Base-by-base conservation (phyloP, 2,797 vertebrate species). In the Fundulus diaphanus region DNA sequence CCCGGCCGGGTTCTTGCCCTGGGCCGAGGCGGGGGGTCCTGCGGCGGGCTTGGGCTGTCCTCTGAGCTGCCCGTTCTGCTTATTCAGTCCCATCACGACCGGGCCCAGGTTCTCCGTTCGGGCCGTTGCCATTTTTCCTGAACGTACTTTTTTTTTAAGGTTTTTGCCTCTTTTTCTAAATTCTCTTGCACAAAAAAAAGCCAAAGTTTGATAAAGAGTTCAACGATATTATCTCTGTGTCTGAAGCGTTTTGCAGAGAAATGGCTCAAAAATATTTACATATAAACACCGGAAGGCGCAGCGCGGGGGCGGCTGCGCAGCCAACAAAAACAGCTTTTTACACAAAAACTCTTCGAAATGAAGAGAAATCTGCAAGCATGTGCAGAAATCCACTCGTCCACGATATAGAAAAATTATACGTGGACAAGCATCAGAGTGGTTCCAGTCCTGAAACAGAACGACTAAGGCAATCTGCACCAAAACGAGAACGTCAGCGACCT, bases 341-440 rank as follows among this genome's bases (percentile, higher is more conserved):
- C 90, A 94, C 85, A 90, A 94, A 73, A 89, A 87, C 94, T 95
- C 95, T 96, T 95, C 95, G 83, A 95, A 95, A 95, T 85, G 95
- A 96, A 96, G 95, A 95, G 91, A 96, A 94, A 95, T 93, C 79
- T 94, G 89, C 92, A 94, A 93, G 92, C 90, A 93, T 89, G 88
- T 93, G 93, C 93, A 94, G 92, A 88, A 94, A 94, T 94, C 88
- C 89, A 93, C 93, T 91, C 92, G 93, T 74, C 73, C 91, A 90
- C 90, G 82, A 92, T 95, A 96, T 95, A 96, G 93, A 96, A 95
- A 59, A 95, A 95, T 95, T 94, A 95, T 95, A 95, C 78, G 90
- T 93, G 91, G 90, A 91, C 94, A 93, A 93, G 94, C 93, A 92
- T 91, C 76, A 89, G 92, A 93, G 90, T 84, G 72, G 85, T 87